Base-by-base conservation (phyloP, 2,888 invertebrate species). In the Orgyia antiqua region DNA sequence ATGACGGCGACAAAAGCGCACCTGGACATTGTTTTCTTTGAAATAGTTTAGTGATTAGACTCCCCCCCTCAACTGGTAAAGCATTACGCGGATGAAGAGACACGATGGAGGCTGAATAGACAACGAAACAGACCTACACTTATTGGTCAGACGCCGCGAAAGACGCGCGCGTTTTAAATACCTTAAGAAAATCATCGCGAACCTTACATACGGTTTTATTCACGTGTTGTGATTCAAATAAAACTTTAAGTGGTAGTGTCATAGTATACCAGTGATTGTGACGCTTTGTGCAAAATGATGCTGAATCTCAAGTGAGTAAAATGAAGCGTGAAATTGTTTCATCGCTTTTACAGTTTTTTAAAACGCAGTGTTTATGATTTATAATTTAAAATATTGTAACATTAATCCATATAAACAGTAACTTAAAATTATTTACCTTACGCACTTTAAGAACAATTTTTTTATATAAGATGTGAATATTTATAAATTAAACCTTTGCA, bases 231-330 rank as follows among this genome's bases (percentile, higher is more conserved):
- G 53, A 35, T 36, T 24, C 29, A 32, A 38, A 27, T 32, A 24
- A 34, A 39, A 24, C 36, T 41, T 27, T 27, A 20, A 34, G 53
- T 56, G 55, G 34, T 28, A 47, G 53, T 54, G 65, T 57, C 50
- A 42, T 52, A 39, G 48, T 46, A 56, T 60, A 57, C 58, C 29
- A 38, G 47, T 51, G 62, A 34, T 43, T 36, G 56, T 60, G 56
- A 44, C 47, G 44, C 42, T 45, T 44, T 40, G 44, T 73, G 68
- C 64, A 84, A 77, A 75, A 84, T 84, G 84, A 66, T 77, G 69
- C 56, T 73, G 55, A 75, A 57, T 68, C 41, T 68, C 52, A 80
- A 77, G 84, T 84, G 68, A 80, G 78, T 73, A 60, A 58, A 58
- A 54, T 68, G n/a, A n/a, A n/a, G n/a, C n/a, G n/a, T n/a, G n/a